Conservation (phyloP, 2,113 vertebrate species). For the Neoarius graeffei region DNA sequence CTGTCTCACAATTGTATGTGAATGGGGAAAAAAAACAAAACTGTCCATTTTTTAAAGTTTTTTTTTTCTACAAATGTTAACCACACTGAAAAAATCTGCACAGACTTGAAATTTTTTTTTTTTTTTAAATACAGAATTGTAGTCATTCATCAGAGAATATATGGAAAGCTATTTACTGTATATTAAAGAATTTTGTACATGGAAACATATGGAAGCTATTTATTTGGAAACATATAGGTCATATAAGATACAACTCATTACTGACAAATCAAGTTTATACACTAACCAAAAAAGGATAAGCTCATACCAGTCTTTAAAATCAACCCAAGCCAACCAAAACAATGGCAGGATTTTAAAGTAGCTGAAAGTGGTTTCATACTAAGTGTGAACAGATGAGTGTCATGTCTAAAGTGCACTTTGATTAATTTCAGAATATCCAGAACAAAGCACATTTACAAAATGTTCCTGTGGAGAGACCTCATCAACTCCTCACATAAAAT, state of each 20-base stretch:
- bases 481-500: constrained; percentile 31
- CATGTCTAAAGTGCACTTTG: constrained; percentile 26
- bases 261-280: not conserved
- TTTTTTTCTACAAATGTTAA: not conserved
- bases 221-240: not conserved
- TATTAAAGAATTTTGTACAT: constrained; percentile 10
- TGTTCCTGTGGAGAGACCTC: constrained; percentile 23
- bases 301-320: not conserved
- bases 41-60: not conserved
- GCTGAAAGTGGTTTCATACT: constrained; percentile 17
- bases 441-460: constrained; percentile 21
- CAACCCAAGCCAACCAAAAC: not conserved
- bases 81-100: not conserved
- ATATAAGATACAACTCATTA: not conserved
- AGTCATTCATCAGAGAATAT: not conserved
- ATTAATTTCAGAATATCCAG: constrained; percentile 15
- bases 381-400: constrained; percentile 5
- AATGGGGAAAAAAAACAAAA: not conserved
- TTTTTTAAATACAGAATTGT: not conserved
- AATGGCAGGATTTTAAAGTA: constrained; percentile 5
- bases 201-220: not conserved
- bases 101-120: not conserved
- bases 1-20: not conserved
- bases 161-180: not conserved
- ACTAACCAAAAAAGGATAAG: not conserved